Evolutionary conservation across 2,888 invertebrate genomes (phyloP), one percentile per base, ranked within the genome.

Genomic region (Thelaira solivaga): DNA sequence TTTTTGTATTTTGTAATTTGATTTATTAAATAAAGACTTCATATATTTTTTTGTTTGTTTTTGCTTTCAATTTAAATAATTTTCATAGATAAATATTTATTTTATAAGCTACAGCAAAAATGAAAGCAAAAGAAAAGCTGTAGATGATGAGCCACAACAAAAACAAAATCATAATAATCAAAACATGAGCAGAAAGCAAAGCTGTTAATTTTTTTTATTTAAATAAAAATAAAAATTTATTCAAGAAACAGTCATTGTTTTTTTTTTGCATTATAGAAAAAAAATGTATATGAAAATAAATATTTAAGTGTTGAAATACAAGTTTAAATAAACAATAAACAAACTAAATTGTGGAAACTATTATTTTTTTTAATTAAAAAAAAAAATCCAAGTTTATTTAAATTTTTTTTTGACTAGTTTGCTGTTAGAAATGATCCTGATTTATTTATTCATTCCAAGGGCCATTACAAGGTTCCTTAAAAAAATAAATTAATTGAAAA

Each of bases 1-100:
- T 45, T 55, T 29, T 1, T 51, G 53, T 36, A 8, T 62, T 43
- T 53, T 43, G 24, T 31, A 13, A 53, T 47, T 13, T 53, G 6
- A n/a, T 64, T 69, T 76, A 41, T 62, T 18, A 62, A 57, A 75
- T 62, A 68, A 75, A 68, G 67, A 36, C n/a, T n/a, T n/a, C n/a
- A n/a, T n/a, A n/a, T n/a, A n/a, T 68, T 53, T 20, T 61, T 11
- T 24, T 41, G 22, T 13, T 26, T 24, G 11, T 10, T 26, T 16
- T 39, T 5, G 4, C 8, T 36, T 49, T 41, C 7, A 55, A 55
- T 67, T 68, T 68, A 11, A 49, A 49, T 39, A 47, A 57, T 68
- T 67, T 55, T 13, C 22, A 39, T 39, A 47, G 39, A 24, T 31
- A 68, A 57, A 57, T 68, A 20, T 65, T 65, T 47, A 68, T 36